These are phyloP conservation scores for Oedothorax gibbosus DNA, from an alignment of 1,140 invertebrate species.

Conservation along the genomic window DNA sequence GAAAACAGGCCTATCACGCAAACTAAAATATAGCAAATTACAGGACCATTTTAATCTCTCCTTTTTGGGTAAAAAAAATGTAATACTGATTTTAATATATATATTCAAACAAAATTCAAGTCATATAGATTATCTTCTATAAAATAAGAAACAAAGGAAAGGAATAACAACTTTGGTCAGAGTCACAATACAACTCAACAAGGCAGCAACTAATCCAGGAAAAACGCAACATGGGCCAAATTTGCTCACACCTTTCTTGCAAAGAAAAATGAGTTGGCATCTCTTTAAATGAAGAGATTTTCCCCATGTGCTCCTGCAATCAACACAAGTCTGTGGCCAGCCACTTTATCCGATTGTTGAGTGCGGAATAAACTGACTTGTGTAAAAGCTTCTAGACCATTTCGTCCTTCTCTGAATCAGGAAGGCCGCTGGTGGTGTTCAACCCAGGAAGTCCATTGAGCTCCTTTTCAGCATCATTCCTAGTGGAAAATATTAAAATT, in stretches of 20 bases:
- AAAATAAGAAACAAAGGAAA: background rate
- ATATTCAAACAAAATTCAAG: slow-evolving; percentile 5
- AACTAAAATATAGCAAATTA: slow-evolving; percentile 4
- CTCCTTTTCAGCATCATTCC: slow-evolving; percentile 56
- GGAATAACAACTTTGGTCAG: slow-evolving; percentile 30
- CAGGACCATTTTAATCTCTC: background rate
- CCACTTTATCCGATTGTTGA: slow-evolving; percentile 21
- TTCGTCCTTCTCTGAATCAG: slow-evolving; percentile 18
- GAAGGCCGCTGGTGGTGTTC: slow-evolving; percentile 2
- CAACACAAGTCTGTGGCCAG: slow-evolving; percentile 48
- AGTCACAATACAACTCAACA: slow-evolving; percentile 21
- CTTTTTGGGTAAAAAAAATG: background rate
- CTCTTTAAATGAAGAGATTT: slow-evolving; percentile 6
- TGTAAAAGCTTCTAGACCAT: slow-evolving; percentile 5
- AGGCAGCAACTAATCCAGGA: slow-evolving; percentile 5
- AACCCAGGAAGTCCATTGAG: slow-evolving; percentile 58
- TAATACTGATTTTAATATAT: slow-evolving; percentile 11
- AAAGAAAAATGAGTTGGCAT: background rate
- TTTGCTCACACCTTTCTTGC: background rate
- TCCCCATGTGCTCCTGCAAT: slow-evolving; percentile 3
- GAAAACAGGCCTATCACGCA: background rate
- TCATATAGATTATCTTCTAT: background rate
- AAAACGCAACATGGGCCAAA: slow-evolving; percentile 24
- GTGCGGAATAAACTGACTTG: slow-evolving; percentile 14
- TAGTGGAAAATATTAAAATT: background rate